Conservation (phyloP, 2,797 vertebrate species). For the Leuciscus waleckii region DNA sequence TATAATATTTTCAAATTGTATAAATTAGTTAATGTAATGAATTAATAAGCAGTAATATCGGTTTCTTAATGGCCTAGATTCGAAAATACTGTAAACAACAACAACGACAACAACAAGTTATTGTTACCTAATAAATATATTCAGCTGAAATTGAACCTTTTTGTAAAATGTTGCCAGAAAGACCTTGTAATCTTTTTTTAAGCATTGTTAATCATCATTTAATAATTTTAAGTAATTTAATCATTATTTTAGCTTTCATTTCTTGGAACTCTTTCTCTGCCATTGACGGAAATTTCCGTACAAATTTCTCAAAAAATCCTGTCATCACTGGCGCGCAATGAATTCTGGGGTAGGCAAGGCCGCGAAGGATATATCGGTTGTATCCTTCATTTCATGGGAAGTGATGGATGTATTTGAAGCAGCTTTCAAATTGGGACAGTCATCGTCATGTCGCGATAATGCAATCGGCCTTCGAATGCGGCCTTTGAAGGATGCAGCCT, state of each 20-base stretch:
- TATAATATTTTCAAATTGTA: background rate
- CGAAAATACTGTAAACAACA: background rate
- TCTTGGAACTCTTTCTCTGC: too few relatives aligned
- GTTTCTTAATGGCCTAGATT: background rate
- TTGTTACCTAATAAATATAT: background rate
- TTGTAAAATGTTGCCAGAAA: background rate
- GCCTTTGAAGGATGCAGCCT: too few relatives aligned
- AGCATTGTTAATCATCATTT: background rate
- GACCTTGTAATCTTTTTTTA: background rate
- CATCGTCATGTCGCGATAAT: too few relatives aligned
- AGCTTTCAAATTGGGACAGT: too few relatives aligned
- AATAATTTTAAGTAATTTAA: background rate
- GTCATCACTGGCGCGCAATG: too few relatives aligned
- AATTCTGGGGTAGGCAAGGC: too few relatives aligned
- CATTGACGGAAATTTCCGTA: too few relatives aligned
- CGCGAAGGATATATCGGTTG: too few relatives aligned
- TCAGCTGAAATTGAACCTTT: background rate
- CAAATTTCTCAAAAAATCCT: too few relatives aligned
- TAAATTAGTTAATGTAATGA: background rate
- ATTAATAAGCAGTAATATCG: background rate
- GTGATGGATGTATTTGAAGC: too few relatives aligned
- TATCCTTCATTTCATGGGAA: too few relatives aligned
- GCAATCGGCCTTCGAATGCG: too few relatives aligned
- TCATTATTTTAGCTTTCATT: background rate
- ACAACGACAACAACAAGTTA: background rate